phyloP scores from a whole-genome alignment of 2,113 vertebrate species.

The Buteo buteo region DNA sequence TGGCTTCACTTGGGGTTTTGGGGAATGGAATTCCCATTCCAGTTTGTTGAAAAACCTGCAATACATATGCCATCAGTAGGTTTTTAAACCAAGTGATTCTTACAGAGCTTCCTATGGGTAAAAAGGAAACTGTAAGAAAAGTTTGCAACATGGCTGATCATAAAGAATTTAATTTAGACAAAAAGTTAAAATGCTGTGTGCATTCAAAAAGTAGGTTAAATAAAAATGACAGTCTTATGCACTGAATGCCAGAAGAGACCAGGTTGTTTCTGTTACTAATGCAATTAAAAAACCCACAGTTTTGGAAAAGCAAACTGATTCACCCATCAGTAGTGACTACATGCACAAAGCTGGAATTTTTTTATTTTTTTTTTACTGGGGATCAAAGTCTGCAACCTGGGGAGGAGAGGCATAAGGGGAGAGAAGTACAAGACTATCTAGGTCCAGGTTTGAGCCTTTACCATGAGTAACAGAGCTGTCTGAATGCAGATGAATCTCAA shows the following conservation, averaged over 20 bases:
- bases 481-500: background rate
- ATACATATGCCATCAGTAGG: background rate
- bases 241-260: background rate
- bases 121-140: background rate
- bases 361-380: background rate
- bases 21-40: background rate
- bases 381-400: background rate
- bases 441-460: background rate
- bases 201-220: background rate
- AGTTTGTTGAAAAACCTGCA: background rate
- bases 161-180: background rate
- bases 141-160: background rate
- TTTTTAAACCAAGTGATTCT: background rate
- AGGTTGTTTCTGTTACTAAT: background rate
- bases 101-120: background rate
- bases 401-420: background rate
- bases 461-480: background rate
- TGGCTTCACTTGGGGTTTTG: accelerated
- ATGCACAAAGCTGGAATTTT: background rate
- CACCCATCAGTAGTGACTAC: background rate
- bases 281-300: background rate
- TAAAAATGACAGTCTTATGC: background rate
- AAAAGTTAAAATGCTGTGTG: background rate
- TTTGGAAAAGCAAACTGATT: background rate
- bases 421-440: background rate